Base-by-base conservation (phyloP, 2,797 vertebrate species). In the Propithecus deckenii region DNA sequence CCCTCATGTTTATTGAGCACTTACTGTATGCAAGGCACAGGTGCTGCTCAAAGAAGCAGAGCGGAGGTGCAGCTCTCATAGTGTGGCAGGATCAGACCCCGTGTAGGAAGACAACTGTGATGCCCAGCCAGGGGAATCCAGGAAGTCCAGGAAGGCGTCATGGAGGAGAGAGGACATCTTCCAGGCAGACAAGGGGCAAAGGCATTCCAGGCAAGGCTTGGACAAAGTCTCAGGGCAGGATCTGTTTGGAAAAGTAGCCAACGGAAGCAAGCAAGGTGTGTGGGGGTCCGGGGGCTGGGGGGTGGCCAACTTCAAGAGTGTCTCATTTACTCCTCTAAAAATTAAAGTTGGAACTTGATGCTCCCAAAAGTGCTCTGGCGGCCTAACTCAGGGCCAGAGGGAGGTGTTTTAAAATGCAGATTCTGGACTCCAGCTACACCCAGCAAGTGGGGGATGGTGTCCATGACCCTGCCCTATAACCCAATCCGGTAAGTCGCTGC, bases 211-310 rank as follows among this genome's bases (percentile, higher is more conserved):
- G 65, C 18, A 35, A 61, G 43, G 63, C 61, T 17, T 43, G 28
- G 61, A 75, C 57, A 88, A n/a, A 55, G 38, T 43, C 78, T 78
- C 78, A 72, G 78, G 86, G 79, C 41, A 18, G 63, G 32, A 57
- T 75, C 12, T 81, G 38, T 88, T 67, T 81, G 94, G 69, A 84
- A 94, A 76, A 85, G 76, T 6, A 59, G 57, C 48, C 61, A 78
- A 46, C 32, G 43, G 78, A 71, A 63, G 69, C 43, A 35, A 22
- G 25, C 22, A 63, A 43, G 5, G 5, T 7, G 28, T 38, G 57
- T 46, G 38, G 2, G 18, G 9, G 23, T 1, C 2, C 2, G 1
- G 0, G 5, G 1, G 0, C 22, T 0, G 2, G 3, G 1, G 15
- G 2, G 22, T 11, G 10, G 28, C 9, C 67, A 55, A 85, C 32